phyloP scores from a whole-genome alignment of 1,140 invertebrate species.

The Medauroidea extradentata region DNA sequence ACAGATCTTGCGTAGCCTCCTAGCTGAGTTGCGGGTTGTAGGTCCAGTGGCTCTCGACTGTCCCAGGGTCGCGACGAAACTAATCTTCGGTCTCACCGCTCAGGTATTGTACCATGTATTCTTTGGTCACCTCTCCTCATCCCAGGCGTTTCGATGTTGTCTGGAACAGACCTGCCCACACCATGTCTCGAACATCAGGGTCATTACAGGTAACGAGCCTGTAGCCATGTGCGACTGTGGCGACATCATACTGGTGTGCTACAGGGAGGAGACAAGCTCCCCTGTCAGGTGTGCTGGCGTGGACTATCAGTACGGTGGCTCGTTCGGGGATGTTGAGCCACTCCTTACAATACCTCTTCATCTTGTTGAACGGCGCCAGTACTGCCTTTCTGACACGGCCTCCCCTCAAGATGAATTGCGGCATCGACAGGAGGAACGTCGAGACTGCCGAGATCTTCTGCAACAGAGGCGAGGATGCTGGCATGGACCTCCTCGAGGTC shows the following conservation, averaged over 20 bases:
- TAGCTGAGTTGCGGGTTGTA: slow-evolving; percentile 12
- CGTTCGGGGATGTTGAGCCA: not conserved
- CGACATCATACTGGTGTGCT: slow-evolving; percentile 23
- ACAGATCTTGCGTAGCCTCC: not conserved
- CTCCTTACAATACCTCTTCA: not conserved
- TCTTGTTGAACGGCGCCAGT: not conserved
- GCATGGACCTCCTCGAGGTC: not conserved
- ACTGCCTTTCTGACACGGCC: not conserved
- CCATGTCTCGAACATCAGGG: slow-evolving; percentile 15
- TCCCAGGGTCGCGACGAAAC: slow-evolving; percentile 9
- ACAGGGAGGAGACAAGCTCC: slow-evolving; percentile 20
- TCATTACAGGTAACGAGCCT: slow-evolving; percentile 27
- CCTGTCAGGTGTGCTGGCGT: not conserved
- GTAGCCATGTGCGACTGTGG: slow-evolving; percentile 29
- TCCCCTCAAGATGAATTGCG: slow-evolving; percentile 11
- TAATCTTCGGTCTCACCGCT: slow-evolving; percentile 16
- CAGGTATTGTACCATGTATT: slow-evolving; percentile 20
- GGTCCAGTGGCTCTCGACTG: slow-evolving; percentile 22
- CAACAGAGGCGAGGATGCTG: slow-evolving; percentile 22
- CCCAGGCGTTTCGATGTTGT: not conserved
- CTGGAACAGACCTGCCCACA: slow-evolving; percentile 17
- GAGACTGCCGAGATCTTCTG: slow-evolving; percentile 25
- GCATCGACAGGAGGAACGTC: slow-evolving; percentile 20
- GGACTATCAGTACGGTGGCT: too few relatives aligned
- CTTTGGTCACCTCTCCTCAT: slow-evolving; percentile 3